A percentile compares a stretch with the other conserved stretches of the same genome.
These are phyloP conservation scores for Keiferia lycopersicella DNA, from an alignment of 2,888 invertebrate genomes.

Conservation along the genomic window DNA sequence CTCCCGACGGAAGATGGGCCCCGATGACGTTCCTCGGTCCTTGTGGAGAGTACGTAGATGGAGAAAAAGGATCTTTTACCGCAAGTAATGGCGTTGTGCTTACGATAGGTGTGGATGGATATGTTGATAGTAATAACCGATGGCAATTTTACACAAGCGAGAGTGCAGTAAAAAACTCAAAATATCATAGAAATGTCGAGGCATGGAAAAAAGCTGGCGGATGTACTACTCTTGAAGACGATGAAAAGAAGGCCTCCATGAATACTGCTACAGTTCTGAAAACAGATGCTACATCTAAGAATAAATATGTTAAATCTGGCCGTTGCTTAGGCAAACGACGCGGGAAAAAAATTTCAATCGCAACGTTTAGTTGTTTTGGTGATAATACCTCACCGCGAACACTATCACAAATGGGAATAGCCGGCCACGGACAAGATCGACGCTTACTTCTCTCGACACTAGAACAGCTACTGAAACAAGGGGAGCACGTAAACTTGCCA, in stretches of 20 bases:
- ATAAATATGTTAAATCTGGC: not conserved
- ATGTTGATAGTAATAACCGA: constrained; percentile 55
- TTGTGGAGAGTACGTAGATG: constrained; percentile 60
- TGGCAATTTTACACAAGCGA: constrained; percentile 60
- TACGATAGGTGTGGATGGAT: constrained; percentile 68
- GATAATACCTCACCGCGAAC: constrained; percentile 57
- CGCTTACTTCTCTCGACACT: constrained; percentile 55
- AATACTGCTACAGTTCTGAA: not conserved
- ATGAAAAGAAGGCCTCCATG: not conserved
- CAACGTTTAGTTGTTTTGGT: constrained; percentile 70
- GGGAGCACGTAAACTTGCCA: constrained; percentile 60
- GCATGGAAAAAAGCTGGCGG: constrained; percentile 36
- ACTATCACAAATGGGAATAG: constrained; percentile 66
- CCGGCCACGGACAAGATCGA: constrained; percentile 68
- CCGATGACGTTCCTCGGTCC: constrained; percentile 64
- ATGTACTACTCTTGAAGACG: constrained; percentile 25
- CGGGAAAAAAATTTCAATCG: constrained; percentile 44
- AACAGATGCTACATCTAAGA: not conserved
- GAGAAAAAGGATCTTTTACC: constrained; percentile 65
- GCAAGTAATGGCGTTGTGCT: constrained; percentile 55
- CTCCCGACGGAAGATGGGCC: constrained; percentile 67
- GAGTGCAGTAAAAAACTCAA: constrained; percentile 27
- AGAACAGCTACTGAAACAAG: constrained; percentile 54
- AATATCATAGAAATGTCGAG: constrained; percentile 16
- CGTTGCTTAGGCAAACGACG: constrained; percentile 29